Percentiles rank a stretch among this genome's conserved stretches.
These are phyloP conservation scores for Solea solea DNA, from an alignment of 2,113 vertebrate species.

Conservation along the genomic window DNA sequence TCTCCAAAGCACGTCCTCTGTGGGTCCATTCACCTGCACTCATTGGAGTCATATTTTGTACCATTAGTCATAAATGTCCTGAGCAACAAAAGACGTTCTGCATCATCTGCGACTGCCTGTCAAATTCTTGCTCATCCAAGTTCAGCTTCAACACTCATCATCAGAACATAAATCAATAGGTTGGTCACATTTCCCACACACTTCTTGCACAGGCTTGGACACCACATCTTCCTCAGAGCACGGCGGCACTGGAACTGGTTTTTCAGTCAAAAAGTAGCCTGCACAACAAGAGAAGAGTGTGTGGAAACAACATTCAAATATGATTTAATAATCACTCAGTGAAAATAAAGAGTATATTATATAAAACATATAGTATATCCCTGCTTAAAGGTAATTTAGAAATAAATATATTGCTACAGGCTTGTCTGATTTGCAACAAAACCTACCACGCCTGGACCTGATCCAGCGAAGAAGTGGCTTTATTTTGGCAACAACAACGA, in stretches of 20 bases:
- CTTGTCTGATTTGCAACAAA: slow-evolving; percentile 1
- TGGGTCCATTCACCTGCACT: neutral
- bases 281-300: slow-evolving; percentile 4
- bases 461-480: slow-evolving; percentile 55
- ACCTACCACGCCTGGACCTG: slow-evolving; percentile 55
- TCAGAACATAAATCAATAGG: slow-evolving; percentile 54
- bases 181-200: slow-evolving; percentile 63
- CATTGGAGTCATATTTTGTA: neutral
- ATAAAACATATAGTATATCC: neutral
- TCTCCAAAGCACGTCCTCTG: neutral
- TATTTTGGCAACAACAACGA: slow-evolving; percentile 53
- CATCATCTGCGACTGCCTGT: neutral
- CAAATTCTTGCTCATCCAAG: neutral
- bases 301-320: neutral
- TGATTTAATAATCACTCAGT: neutral
- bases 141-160: slow-evolving; percentile 5
- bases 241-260: neutral
- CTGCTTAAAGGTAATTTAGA: too few species aligned
- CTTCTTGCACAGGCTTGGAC: slow-evolving; percentile 77
- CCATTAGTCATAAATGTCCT: slow-evolving; percentile 15
- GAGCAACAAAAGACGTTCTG: slow-evolving; percentile 1
- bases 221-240: slow-evolving; percentile 48
- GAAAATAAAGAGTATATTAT: neutral
- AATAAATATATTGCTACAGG: neutral
- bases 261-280: slow-evolving; percentile 36